phyloP scores from a whole-genome alignment of 2,113 vertebrate species.

The Antidorcas marsupialis region DNA sequence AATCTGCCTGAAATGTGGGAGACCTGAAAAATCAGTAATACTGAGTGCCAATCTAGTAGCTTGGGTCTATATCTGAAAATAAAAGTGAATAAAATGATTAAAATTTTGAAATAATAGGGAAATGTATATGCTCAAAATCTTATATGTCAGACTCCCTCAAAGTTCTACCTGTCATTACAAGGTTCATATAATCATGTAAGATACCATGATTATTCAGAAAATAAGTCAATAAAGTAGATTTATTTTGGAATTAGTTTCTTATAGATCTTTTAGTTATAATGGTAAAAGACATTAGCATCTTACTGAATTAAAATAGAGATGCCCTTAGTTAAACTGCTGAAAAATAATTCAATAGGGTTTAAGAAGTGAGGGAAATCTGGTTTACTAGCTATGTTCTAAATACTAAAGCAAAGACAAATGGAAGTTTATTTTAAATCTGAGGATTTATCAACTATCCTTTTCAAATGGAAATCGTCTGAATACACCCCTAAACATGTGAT shows the following conservation, averaged over 20 bases:
- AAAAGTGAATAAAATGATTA: not conserved
- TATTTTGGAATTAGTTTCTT: constrained; percentile 48
- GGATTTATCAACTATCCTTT: constrained; percentile 34
- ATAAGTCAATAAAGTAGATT: constrained; percentile 14
- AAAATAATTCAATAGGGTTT: constrained; percentile 37
- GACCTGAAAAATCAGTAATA: not conserved
- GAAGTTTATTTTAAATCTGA: constrained; percentile 43
- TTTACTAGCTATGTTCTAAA: not conserved
- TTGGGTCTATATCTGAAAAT: not conserved
- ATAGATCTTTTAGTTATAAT: constrained; percentile 22
- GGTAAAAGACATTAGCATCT: not conserved
- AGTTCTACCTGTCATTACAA: not conserved
- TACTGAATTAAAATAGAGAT: constrained; percentile 27
- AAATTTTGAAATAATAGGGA: not conserved
- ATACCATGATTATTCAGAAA: not conserved
- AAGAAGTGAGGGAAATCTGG: not conserved
- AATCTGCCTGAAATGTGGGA: not conserved
- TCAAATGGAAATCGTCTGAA: constrained; percentile 36
- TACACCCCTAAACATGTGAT: constrained; percentile 29
- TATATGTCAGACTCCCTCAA: rapidly evolving
- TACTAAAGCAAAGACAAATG: constrained; percentile 29
- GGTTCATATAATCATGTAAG: not conserved
- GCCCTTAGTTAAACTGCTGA: constrained; percentile 4
- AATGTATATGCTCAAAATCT: not conserved
- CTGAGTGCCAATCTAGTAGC: not conserved